phyloP scores from a whole-genome alignment of 2,888 invertebrate genomes.

The Nomada hirtipes region DNA sequence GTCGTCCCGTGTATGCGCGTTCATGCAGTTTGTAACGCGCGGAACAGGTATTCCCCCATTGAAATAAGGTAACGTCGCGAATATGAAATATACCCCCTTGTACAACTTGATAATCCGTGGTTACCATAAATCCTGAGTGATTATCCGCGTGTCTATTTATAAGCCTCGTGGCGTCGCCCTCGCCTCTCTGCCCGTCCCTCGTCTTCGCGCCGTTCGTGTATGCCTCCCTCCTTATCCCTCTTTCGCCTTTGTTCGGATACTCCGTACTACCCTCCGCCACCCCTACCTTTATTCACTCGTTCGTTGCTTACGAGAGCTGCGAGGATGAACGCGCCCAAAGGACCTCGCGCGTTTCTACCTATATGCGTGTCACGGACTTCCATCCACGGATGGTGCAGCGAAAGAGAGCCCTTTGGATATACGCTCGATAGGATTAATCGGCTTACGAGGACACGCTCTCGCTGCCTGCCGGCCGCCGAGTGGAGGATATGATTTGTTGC shows the following conservation, averaged over 20 bases:
- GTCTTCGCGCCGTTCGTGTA: slow-evolving; percentile 45
- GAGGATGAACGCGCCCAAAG: slow-evolving; percentile 65
- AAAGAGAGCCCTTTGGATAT: slow-evolving; percentile 57
- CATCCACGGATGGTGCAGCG: slow-evolving; percentile 29
- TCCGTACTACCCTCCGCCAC: slow-evolving; percentile 39
- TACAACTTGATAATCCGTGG: slow-evolving; percentile 85
- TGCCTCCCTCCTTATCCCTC: slow-evolving; percentile 21
- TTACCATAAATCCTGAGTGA: slow-evolving; percentile 84
- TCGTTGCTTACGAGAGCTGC: slow-evolving; percentile 15
- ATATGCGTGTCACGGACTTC: slow-evolving; percentile 64
- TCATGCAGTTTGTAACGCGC: slow-evolving; percentile 75
- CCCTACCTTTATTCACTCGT: slow-evolving; percentile 52
- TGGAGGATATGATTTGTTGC: slow-evolving; percentile 66
- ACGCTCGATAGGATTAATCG: slow-evolving; percentile 73
- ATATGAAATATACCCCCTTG: slow-evolving; percentile 84
- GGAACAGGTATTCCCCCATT: slow-evolving; percentile 82
- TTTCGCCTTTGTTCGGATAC: slow-evolving; percentile 34
- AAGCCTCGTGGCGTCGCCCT: slow-evolving; percentile 77
- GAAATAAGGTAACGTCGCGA: slow-evolving; percentile 83
- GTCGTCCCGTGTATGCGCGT: slow-evolving; percentile 69
- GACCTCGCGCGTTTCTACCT: slow-evolving; percentile 53
- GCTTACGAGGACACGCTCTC: slow-evolving; percentile 65
- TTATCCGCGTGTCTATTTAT: slow-evolving; percentile 84
- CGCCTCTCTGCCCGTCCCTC: slow-evolving; percentile 61
- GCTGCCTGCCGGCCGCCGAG: slow-evolving; percentile 36